Percentiles rank a stretch among this genome's conserved stretches.
Conservation (phyloP, 2,113 vertebrate species). For the Rhizomys pruinosus region DNA sequence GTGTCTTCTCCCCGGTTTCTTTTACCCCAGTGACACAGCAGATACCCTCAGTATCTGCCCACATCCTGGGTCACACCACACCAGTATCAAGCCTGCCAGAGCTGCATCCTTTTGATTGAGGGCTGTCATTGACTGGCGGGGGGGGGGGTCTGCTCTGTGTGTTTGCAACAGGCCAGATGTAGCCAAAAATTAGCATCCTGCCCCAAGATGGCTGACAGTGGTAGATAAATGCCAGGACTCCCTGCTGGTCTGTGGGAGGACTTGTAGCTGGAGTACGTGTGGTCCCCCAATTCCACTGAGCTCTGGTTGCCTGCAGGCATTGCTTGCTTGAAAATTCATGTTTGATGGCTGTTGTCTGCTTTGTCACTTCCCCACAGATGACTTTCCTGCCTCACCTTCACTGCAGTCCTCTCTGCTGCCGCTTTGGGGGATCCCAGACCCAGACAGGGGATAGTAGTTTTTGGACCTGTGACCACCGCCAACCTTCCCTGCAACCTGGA, state of each 20-base stretch:
- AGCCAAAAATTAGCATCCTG: neutral
- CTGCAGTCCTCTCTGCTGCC: neutral
- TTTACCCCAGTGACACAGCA: too few species aligned
- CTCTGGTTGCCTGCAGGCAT: neutral
- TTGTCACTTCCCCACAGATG: neutral
- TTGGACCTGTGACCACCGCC: neutral
- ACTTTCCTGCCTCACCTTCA: neutral
- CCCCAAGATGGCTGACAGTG: neutral
- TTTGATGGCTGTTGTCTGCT: neutral
- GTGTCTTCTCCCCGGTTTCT: neutral
- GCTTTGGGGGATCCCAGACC: neutral
- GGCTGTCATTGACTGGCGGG: neutral
- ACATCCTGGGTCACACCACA: neutral
- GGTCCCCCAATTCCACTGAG: neutral
- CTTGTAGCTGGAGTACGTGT: fast-evolving
- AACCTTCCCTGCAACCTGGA: neutral
- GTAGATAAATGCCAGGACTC: neutral
- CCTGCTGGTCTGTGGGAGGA: neutral
- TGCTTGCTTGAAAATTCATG: neutral
- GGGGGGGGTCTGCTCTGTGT: neutral
- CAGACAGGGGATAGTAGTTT: neutral
- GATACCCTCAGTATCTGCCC: neutral
- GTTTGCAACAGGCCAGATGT: neutral
- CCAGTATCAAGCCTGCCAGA: neutral
- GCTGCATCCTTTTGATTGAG: neutral